Base-by-base conservation (phyloP, 2,113 vertebrate species). In the Carassius gibelio region DNA sequence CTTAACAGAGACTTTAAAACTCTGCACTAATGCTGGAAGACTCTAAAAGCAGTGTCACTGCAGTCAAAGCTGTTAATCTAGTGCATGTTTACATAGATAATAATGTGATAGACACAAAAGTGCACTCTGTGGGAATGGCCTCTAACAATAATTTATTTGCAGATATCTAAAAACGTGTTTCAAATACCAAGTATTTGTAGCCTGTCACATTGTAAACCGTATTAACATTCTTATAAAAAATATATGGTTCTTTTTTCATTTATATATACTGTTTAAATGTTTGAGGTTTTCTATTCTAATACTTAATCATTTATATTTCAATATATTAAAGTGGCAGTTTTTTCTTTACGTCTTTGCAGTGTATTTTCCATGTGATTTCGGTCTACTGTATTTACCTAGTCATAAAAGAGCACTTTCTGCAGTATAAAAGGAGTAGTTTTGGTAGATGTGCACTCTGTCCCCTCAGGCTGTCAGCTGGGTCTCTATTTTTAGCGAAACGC, bases 401-500 rank as follows among this genome's bases (percentile, higher is more conserved):
- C 19, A 10, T 68, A 84, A 75, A 84, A 66, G 78, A 38, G 13
- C 30, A 77, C 14, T 71, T 50, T 45, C 78, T 84, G 72, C 64
- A 81, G 81, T 82, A 85, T 74, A 89, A 77, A 87, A 76, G 50
- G 78, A 13, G 84, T 45, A 30, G 57, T 69, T 50, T 87, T 71
- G 84, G 83, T 87, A 89, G 89, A 84, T 83, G 30, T 48, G 8
- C 89, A 83, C 48, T 69, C 85, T n/a, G 71, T 91, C 88, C 88
- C 87, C 90, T 80, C 87, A 80, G 90, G 92, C 89, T 88, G 88
- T 93, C 87, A 90, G 91, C 90, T 91, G 89, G 86, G 84, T 75
- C 86, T 85, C 90, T 93, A 92, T 92, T 92, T 93, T 90, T 91
- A 91, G 88, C 84, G 52, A 71, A 86, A 89, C 84, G 84, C 92